Evolutionary conservation across 2,888 invertebrate species (phyloP).

Genomic region (Caenorhabditis uteleia): DNA sequence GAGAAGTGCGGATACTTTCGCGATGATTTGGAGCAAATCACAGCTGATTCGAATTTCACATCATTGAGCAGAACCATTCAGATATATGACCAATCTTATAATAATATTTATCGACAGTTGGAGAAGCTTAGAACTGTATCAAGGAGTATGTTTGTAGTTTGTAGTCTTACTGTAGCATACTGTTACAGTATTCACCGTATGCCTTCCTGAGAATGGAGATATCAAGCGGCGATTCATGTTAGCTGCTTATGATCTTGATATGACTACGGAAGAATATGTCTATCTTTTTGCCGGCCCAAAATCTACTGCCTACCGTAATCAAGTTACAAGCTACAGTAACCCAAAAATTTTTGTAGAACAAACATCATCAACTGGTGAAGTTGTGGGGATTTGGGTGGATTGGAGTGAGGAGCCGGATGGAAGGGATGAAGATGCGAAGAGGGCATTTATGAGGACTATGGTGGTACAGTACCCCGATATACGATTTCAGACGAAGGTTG

Average conservation of each 20-base stretch:
- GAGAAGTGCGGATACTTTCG: constrained; percentile 48
- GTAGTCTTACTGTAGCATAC: not conserved
- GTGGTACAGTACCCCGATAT: constrained; percentile 15
- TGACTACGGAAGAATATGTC: constrained; percentile 56
- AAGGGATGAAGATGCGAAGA: constrained; percentile 49
- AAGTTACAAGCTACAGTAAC: not conserved
- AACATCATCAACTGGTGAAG: constrained; percentile 27
- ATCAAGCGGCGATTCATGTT: constrained; percentile 31
- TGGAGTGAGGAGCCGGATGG: constrained; percentile 41
- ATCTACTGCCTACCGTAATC: constrained; percentile 29
- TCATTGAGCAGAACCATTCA: constrained; percentile 20
- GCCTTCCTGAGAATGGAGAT: constrained; percentile 36
- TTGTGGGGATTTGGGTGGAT: constrained; percentile 42
- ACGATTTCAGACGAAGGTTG: not conserved
- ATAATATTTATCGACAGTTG: constrained; percentile 23
- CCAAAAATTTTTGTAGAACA: constrained; percentile 12
- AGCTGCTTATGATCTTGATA: constrained; percentile 29
- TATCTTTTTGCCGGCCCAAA: constrained; percentile 46
- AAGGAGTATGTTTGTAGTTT: constrained; percentile 17
- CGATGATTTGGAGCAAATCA: constrained; percentile 40
- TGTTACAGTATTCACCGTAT: constrained; percentile 43
- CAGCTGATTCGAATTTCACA: constrained; percentile 24
- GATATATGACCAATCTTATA: constrained; percentile 24
- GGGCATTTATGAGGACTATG: constrained; percentile 50
- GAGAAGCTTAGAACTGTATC: constrained; percentile 26